phyloP scores from a whole-genome alignment of 2,113 vertebrate species.

The Coturnix japonica region DNA sequence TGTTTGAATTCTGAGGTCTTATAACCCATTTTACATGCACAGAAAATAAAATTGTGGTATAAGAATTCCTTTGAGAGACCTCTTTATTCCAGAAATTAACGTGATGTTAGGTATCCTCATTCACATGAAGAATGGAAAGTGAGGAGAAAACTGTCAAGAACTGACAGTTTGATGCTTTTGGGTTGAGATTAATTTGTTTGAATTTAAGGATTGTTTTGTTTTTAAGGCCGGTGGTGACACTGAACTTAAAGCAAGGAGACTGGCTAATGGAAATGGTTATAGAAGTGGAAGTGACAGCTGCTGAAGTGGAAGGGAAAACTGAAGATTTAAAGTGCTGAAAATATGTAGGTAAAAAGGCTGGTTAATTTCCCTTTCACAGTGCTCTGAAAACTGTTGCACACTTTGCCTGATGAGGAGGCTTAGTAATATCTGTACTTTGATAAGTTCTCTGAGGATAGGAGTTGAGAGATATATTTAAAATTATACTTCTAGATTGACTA shows the following conservation, averaged over 20 bases:
- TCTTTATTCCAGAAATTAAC: background rate
- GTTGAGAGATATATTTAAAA: background rate
- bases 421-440: background rate
- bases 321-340: background rate
- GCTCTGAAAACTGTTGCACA: background rate
- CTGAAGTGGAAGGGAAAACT: background rate
- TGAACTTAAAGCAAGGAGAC: background rate
- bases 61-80: background rate
- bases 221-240: background rate
- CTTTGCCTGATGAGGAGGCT: background rate
- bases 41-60: background rate
- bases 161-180: background rate
- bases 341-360: background rate
- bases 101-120: background rate
- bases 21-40: background rate
- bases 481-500: background rate
- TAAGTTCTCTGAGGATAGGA: background rate
- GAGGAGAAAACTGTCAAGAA: background rate
- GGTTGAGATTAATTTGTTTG: background rate
- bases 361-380: background rate
- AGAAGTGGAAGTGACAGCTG: background rate
- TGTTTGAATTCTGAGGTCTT: background rate
- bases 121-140: background rate
- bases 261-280: background rate
- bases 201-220: background rate